Conservation (phyloP, 2,888 invertebrate species). For the Chesias legatella region DNA sequence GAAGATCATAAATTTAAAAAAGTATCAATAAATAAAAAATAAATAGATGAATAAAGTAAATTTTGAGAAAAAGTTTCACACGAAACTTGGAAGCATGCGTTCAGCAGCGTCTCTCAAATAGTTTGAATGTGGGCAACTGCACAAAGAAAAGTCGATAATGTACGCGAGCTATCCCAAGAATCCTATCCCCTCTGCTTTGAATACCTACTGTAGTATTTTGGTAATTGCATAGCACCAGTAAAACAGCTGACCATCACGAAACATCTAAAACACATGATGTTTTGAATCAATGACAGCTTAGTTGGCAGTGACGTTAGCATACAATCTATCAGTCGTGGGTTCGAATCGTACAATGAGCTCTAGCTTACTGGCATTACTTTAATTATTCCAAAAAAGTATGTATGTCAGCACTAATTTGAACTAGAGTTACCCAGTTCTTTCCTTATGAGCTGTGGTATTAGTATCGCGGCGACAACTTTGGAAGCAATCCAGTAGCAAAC, state of each 20-base stretch:
- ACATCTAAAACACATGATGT: no score
- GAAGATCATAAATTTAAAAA: no score
- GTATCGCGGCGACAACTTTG: constrained; percentile 70
- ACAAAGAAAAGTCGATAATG: constrained; percentile 38
- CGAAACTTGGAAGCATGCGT: background rate
- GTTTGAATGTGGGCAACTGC: constrained; percentile 25
- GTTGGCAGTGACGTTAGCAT: no score
- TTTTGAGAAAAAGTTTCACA: no score
- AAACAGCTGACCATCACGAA: no score
- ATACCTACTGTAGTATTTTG: constrained; percentile 67
- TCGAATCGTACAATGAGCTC: no score
- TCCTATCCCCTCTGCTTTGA: constrained; percentile 63
- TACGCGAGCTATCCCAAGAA: constrained; percentile 50
- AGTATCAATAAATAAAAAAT: no score
- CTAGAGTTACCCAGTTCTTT: constrained; percentile 21
- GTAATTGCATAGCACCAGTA: constrained; percentile 45
- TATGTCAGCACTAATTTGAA: constrained; percentile 22
- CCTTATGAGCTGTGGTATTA: constrained; percentile 8
- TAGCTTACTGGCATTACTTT: no score
- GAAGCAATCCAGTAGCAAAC: constrained; percentile 68
- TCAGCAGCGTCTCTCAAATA: constrained; percentile 14
- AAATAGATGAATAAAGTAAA: no score
- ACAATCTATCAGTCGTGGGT: no score
- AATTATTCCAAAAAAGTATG: no score
- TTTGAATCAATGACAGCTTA: no score